A percentile compares a stretch with the other conserved stretches of the same genome.
These are phyloP conservation scores for Automeris io DNA, from an alignment of 2,888 invertebrate genomes.

Conservation along the genomic window DNA sequence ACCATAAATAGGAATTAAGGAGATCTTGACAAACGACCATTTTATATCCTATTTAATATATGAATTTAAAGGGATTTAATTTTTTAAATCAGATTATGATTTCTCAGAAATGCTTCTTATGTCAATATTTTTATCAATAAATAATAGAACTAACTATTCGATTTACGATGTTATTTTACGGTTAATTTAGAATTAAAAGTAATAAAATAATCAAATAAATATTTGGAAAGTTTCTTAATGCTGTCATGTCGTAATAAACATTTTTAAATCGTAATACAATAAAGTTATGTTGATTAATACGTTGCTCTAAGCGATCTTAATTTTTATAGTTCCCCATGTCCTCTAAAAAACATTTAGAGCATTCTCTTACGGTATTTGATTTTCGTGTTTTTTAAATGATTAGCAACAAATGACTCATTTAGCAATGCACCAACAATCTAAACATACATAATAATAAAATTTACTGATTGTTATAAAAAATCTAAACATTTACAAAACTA, in stretches of 20 bases:
- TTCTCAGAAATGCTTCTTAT: constrained; percentile 4
- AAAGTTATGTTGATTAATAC: no score
- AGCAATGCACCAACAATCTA: no score
- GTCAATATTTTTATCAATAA: constrained; percentile 1
- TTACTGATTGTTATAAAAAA: no score
- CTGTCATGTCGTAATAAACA: background rate
- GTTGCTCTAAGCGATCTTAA: no score
- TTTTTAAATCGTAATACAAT: background rate
- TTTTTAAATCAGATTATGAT: constrained; percentile 6
- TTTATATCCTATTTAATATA: constrained; percentile 9
- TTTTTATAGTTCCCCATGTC: no score
- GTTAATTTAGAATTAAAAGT: background rate
- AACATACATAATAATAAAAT: no score
- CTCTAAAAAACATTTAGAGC: no score
- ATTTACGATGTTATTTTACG: constrained; percentile 8
- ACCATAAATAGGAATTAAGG: constrained; percentile 9
- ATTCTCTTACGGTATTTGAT: no score
- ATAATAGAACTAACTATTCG: background rate
- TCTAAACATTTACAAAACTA: constrained; percentile 1
- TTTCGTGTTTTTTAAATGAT: no score
- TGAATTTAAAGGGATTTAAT: constrained; percentile 7
- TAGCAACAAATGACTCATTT: no score
- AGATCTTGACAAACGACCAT: constrained; percentile 15
- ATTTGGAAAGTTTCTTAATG: constrained; percentile 5
- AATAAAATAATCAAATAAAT: constrained; percentile 5